These are phyloP conservation scores for Archaeoteleia sp. DNA, from an alignment of 2,888 invertebrate genomes.

Conservation along the genomic window DNA sequence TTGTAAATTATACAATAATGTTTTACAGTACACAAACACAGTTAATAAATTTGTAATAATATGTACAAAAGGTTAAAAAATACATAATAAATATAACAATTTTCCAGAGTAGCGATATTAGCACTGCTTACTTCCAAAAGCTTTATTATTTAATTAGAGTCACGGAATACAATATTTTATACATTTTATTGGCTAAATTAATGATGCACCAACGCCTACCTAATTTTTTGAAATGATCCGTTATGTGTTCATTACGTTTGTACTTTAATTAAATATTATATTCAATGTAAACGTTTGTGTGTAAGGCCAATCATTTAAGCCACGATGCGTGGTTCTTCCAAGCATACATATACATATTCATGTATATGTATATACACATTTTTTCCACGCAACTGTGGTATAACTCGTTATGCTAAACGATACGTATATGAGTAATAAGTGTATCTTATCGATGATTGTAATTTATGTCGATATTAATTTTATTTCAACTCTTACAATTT, in stretches of 20 bases:
- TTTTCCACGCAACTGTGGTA: slow-evolving; percentile 21
- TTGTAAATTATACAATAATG: too few species aligned
- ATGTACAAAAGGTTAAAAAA: too few species aligned
- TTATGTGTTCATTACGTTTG: neutral
- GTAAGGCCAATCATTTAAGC: neutral
- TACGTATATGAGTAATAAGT: slow-evolving; percentile 48
- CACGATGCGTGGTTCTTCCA: slow-evolving; percentile 3
- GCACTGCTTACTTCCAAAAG: too few species aligned
- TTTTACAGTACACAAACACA: too few species aligned
- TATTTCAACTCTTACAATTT: slow-evolving; percentile 29
- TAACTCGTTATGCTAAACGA: slow-evolving; percentile 50
- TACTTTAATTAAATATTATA: slow-evolving; percentile 10
- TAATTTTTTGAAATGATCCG: neutral
- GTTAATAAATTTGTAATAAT: too few species aligned
- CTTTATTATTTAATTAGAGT: too few species aligned
- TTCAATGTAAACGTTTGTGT: neutral
- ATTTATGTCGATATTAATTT: slow-evolving; percentile 53
- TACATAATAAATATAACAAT: too few species aligned
- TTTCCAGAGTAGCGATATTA: too few species aligned
- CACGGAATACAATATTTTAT: too few species aligned
- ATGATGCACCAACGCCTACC: too few species aligned
- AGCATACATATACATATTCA: neutral
- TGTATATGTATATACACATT: too few species aligned
- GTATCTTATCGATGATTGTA: slow-evolving; percentile 51
- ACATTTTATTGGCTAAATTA: too few species aligned